These are phyloP conservation scores for Cephus pulcher DNA, from an alignment of 2,888 invertebrate genomes.

Conservation along the genomic window DNA sequence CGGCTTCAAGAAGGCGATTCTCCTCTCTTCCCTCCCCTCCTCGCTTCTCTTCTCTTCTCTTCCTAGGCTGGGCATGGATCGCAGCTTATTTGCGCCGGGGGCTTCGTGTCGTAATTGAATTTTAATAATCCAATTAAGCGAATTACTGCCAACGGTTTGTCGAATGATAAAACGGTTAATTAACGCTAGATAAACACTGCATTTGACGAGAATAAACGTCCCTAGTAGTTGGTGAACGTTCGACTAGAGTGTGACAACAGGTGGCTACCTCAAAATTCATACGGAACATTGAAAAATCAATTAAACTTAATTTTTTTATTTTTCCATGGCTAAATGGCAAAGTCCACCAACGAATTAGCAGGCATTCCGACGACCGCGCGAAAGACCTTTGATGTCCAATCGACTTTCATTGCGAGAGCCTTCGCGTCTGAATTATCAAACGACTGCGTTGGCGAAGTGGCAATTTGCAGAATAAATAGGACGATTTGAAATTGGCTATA, in stretches of 20 bases:
- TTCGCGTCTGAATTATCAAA: not conserved
- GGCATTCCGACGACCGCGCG: not conserved
- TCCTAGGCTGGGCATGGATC: not conserved
- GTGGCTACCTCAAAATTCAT: not conserved
- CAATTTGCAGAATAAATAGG: not conserved
- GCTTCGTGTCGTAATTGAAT: conserved; percentile 4
- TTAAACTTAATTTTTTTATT: not conserved
- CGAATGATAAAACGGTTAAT: conserved; percentile 25
- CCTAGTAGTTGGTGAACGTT: conserved; percentile 10
- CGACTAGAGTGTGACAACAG: not conserved
- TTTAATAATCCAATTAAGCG: conserved; percentile 7
- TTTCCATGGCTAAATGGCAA: not conserved
- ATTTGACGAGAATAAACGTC: conserved; percentile 28
- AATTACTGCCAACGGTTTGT: not conserved
- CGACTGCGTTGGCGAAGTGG: not conserved
- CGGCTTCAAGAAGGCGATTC: not conserved
- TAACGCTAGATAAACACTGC: conserved; percentile 26
- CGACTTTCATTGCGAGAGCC: not conserved
- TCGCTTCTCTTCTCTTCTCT: not conserved
- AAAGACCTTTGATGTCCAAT: not conserved
- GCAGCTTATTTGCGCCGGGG: not conserved
- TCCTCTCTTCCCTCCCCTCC: conserved; percentile 3
- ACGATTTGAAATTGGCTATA: conserved; percentile 23
- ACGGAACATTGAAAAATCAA: not conserved
- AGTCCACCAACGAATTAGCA: not conserved